Evolutionary conservation across 2,797 vertebrate species (phyloP).

Genomic region (Lepilemur septentrionalis): DNA sequence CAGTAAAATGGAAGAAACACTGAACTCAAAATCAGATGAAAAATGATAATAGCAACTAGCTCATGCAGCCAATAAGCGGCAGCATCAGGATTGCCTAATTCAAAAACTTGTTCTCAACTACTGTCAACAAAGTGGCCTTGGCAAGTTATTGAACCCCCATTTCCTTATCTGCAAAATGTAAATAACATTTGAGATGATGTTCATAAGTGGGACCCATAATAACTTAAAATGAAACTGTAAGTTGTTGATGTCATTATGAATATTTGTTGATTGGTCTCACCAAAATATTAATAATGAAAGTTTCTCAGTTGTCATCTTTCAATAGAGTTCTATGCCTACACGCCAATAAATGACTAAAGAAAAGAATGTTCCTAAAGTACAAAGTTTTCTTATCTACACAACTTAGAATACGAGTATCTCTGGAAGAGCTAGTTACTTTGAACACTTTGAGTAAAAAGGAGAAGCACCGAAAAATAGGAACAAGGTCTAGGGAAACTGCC

Average conservation of each 20-base stretch:
- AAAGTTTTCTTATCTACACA: background rate
- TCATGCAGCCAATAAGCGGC: background rate
- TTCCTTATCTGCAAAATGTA: constrained; percentile 8
- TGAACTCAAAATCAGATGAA: background rate
- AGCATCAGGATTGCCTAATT: background rate
- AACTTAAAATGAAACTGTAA: background rate
- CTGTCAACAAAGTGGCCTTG: background rate
- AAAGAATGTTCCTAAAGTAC: background rate
- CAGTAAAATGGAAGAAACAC: background rate
- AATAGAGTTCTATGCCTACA: background rate
- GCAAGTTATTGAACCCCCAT: background rate
- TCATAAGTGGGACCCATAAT: background rate
- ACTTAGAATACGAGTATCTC: background rate
- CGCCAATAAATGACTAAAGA: background rate
- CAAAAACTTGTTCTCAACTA: background rate
- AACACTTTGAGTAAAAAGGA: background rate
- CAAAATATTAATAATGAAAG: background rate
- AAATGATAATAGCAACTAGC: background rate
- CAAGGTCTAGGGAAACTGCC: background rate
- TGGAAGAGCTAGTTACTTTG: background rate
- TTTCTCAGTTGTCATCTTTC: constrained; percentile 1
- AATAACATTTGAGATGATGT: background rate
- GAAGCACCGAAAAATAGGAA: background rate
- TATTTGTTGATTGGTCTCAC: background rate
- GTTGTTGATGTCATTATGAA: background rate